Evolutionary conservation across 2,113 vertebrate genomes (phyloP).

Genomic region (Eublepharis macularius): DNA sequence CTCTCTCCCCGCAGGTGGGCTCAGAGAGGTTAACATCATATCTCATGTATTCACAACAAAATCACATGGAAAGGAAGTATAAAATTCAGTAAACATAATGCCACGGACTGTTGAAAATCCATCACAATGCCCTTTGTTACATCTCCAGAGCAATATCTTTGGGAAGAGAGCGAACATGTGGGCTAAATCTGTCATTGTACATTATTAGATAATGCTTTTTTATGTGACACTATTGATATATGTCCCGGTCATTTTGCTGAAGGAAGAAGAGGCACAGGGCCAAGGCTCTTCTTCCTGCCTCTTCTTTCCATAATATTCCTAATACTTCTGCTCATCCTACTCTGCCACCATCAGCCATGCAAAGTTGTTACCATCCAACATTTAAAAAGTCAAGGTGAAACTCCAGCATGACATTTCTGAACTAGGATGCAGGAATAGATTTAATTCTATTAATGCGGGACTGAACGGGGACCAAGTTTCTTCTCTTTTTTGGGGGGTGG

Average conservation of each 20-base stretch:
- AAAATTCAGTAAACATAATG: neutral
- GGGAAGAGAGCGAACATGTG: neutral
- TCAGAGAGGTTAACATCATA: no score
- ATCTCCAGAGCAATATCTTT: neutral
- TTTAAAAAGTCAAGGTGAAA: no score
- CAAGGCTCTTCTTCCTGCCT: neutral
- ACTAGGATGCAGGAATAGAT: no score
- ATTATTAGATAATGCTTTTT: neutral
- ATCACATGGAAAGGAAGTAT: no score
- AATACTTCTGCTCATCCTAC: no score
- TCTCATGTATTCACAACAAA: no score
- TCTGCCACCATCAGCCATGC: neutral
- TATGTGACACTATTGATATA: neutral
- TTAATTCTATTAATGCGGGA: no score
- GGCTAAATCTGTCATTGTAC: neutral
- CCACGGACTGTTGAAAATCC: neutral
- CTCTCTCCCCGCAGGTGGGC: no score
- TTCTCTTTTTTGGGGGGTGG: no score
- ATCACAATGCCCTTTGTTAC: fast-evolving
- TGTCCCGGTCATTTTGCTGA: neutral
- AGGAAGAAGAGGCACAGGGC: neutral
- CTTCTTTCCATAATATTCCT: neutral
- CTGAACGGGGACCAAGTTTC: no score
- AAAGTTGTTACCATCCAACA: neutral
- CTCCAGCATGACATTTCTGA: no score